Percentiles rank a stretch among this genome's conserved stretches.
Conservation (phyloP, 2,888 invertebrate genomes). For the Aporophyla nigra region DNA sequence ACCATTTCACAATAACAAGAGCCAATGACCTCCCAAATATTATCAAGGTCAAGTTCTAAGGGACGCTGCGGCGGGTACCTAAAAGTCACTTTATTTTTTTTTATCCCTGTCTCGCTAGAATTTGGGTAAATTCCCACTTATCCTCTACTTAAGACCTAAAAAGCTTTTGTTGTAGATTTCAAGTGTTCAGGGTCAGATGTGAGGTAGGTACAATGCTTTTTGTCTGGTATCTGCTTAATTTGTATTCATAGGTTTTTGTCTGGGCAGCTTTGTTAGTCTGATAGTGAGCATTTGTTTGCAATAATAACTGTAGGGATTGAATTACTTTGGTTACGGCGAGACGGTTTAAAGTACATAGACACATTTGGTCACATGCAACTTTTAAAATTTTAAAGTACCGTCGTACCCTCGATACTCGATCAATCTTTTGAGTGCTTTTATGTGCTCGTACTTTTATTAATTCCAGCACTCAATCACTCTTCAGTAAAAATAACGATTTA, state of each 20-base stretch:
- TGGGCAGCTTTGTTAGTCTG: slow-evolving; percentile 7
- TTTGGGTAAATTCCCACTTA: slow-evolving; percentile 62
- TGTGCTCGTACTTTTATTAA: background rate
- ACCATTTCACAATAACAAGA: slow-evolving; percentile 23
- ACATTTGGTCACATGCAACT: background rate
- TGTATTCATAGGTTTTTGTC: slow-evolving; percentile 54
- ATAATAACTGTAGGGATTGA: background rate
- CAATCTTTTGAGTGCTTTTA: background rate
- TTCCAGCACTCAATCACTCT: background rate
- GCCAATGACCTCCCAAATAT: background rate
- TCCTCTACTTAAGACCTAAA: slow-evolving; percentile 59
- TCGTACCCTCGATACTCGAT: background rate
- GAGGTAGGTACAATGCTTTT: slow-evolving; percentile 42
- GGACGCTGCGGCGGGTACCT: slow-evolving; percentile 8
- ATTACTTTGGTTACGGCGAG: background rate
- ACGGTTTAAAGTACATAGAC: background rate
- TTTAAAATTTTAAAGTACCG: background rate
- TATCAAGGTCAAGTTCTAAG: slow-evolving; percentile 41
- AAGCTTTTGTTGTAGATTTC: slow-evolving; percentile 55
- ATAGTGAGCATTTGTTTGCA: slow-evolving; percentile 1
- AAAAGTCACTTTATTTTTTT: slow-evolving; percentile 59
- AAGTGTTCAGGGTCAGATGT: slow-evolving; percentile 45
- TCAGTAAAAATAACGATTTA: background rate
- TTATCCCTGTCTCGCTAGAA: slow-evolving; percentile 44
- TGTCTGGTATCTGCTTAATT: slow-evolving; percentile 40